Base-by-base conservation (phyloP, 2,797 vertebrate species). In the Bryconaethiops microstoma region DNA sequence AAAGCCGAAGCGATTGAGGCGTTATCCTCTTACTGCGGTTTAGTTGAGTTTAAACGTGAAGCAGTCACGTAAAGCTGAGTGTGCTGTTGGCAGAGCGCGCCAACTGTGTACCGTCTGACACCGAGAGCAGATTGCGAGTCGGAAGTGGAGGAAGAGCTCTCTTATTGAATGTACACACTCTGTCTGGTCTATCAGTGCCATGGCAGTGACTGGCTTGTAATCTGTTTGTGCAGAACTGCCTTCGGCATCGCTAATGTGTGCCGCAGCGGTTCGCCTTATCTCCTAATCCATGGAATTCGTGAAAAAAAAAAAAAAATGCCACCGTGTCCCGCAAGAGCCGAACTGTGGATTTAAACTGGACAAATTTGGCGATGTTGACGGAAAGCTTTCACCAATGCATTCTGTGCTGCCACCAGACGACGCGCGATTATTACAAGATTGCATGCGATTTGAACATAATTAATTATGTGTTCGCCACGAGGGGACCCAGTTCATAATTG, bases 251-350 rank as follows among this genome's bases (percentile, higher is more conserved):
- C 65, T 76, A 78, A 76, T 60, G 25, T 54, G 74, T 81, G 79
- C 39, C 65, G 29, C 42, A 42, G 68, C 76, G 57, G 59, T 82
- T 78, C 75, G 76, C 55, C 40, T 84, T 81, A 81, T 79, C 82
- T 77, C 64, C 5, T 68, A 82, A 69, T 79, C 64, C 79, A 42
- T 60, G 48, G 73, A 71, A 72, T 72, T 71, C 57, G n/a, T n/a
- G n/a, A n/a, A n/a, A n/a, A n/a, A n/a, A n/a, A n/a, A 39, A 60
- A 60, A 48, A 45, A 48, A 62, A 48, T 63, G 23, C 64, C 9
- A 4, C 23, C 29, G 67, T 21, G 54, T 83, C 76, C 67, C 13
- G 0, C 48, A 54, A 57, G 68, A 65, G 42, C 60, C 50, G 29
- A 79, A 71, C 25, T 54, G 45, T 65, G 40, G 52, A 29, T 50